Conservation (phyloP, 92 coral and sea anemone species). For the Parazoanthus swiftii region DNA sequence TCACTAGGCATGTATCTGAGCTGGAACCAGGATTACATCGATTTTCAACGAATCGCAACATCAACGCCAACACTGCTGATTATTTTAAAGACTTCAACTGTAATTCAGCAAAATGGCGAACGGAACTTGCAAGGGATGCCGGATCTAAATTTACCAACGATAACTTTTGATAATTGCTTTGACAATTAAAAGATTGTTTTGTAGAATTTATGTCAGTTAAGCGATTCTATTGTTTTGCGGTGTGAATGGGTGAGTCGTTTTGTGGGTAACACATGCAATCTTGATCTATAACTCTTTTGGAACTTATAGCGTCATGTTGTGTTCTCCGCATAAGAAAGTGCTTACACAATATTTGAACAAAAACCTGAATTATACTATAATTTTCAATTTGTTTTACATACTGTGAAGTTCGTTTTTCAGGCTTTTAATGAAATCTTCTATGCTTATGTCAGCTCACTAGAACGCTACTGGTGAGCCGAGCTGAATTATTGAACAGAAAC, state of each 20-base stretch:
- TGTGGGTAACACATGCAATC: neutral
- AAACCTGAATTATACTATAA: neutral
- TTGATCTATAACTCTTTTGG: neutral
- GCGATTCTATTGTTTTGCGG: conserved; percentile 3
- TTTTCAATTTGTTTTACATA: neutral
- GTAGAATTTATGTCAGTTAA: neutral
- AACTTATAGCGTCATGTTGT: neutral
- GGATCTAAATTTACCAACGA: neutral
- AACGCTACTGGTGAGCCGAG: conserved; percentile 27
- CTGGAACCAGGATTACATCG: too few relatives aligned
- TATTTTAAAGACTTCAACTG: too few relatives aligned
- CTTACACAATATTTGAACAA: neutral
- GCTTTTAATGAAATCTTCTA: neutral
- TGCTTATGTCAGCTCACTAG: conserved; percentile 42
- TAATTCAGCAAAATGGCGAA: too few relatives aligned
- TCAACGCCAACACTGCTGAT: too few relatives aligned
- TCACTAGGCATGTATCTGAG: too few relatives aligned
- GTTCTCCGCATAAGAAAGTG: neutral
- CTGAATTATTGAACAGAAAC: conserved; percentile 27
- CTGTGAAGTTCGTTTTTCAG: neutral
- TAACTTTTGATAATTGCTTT: neutral
- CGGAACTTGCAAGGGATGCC: neutral
- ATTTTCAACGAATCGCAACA: too few relatives aligned
- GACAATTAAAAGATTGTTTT: neutral
- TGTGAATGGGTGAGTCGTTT: conserved; percentile 5